Evolutionary conservation across 2,797 vertebrate genomes (phyloP).

Genomic region (Leptoclinus maculatus): DNA sequence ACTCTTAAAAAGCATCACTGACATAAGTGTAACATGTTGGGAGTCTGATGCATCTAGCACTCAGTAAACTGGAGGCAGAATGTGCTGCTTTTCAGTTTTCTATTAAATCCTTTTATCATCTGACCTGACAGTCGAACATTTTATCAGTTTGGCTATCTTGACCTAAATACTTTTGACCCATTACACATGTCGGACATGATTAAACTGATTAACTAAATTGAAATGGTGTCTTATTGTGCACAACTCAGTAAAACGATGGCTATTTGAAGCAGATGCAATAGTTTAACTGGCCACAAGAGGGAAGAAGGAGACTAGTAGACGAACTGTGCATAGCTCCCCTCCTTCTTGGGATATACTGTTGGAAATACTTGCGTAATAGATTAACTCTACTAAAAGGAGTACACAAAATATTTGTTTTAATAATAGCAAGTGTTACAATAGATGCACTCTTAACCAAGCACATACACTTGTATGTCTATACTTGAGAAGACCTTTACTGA

Average conservation of each 20-base stretch:
- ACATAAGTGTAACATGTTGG: constrained; percentile 14
- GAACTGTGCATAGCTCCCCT: neutral
- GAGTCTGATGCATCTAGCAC: constrained; percentile 7
- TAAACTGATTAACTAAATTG: neutral
- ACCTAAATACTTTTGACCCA: neutral
- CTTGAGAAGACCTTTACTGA: neutral
- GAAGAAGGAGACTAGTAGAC: constrained; percentile 42
- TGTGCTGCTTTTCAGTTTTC: neutral
- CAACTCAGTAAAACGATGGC: neutral
- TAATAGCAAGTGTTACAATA: neutral
- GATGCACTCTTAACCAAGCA: neutral
- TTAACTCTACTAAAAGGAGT: neutral
- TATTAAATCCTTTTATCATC: neutral
- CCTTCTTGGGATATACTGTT: constrained; percentile 4
- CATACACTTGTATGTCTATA: neutral
- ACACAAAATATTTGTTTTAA: neutral
- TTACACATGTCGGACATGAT: neutral
- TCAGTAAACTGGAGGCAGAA: neutral
- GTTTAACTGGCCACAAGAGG: constrained; percentile 69
- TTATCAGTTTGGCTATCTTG: neutral
- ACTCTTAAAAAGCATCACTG: constrained; percentile 20
- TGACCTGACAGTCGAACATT: neutral
- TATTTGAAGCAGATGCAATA: constrained; percentile 53
- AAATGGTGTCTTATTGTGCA: neutral
- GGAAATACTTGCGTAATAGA: constrained; percentile 4